Evolutionary conservation across 35 echinoderm and acorn worm genomes (phyloP).

Genomic region (Eucidaris tribuloides): DNA sequence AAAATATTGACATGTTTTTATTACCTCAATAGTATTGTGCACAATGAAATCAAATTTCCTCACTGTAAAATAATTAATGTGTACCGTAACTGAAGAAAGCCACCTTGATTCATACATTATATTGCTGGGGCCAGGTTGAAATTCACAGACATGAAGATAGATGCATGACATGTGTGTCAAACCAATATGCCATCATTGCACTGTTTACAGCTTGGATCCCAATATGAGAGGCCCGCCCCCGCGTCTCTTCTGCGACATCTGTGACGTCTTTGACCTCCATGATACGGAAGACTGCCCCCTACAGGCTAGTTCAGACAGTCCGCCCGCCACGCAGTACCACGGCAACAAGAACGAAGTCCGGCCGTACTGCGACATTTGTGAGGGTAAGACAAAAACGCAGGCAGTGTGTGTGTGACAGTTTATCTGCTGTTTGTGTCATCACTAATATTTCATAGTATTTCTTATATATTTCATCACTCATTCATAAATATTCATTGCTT

Average conservation of each 20-base stretch:
- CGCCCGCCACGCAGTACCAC: slow-evolving; percentile 87
- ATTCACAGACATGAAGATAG: no score
- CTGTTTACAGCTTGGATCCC: slow-evolving; percentile 65
- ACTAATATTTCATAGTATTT: neutral
- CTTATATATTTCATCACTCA: neutral
- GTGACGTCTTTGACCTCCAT: slow-evolving; percentile 97
- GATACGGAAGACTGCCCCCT: slow-evolving; percentile 99
- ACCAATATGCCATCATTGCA: no score
- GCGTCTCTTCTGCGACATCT: slow-evolving; percentile 97
- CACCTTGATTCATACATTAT: no score
- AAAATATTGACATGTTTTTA: no score
- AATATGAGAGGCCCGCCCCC: slow-evolving; percentile 77
- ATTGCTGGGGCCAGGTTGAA: no score
- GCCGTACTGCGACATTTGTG: slow-evolving; percentile 92
- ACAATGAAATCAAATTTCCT: no score
- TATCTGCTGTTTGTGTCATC: neutral
- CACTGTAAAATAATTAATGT: no score
- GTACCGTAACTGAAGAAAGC: no score
- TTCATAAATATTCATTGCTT: neutral
- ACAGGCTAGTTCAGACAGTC: slow-evolving; percentile 95
- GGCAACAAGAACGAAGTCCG: slow-evolving; percentile 72
- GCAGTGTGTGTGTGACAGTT: neutral
- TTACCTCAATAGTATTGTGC: no score
- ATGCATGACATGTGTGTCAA: no score
- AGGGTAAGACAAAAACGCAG: slow-evolving; percentile 85